Conservation (phyloP, 2,888 invertebrate genomes). For the Phasia obesa region DNA sequence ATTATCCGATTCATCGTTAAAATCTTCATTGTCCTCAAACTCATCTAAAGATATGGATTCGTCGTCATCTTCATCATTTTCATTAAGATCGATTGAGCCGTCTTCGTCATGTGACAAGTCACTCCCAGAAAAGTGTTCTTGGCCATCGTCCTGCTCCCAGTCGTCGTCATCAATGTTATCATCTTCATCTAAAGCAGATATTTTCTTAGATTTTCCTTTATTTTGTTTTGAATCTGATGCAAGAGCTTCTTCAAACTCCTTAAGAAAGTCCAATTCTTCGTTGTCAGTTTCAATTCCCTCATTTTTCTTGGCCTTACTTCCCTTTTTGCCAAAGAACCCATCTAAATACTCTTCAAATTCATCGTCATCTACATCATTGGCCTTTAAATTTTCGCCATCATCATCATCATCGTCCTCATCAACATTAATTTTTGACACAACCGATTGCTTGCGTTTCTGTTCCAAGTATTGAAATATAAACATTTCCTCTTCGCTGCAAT, state of each 20-base stretch:
- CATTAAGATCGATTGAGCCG: conserved; percentile 77
- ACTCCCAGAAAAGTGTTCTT: conserved; percentile 80
- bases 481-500: conserved; percentile 94
- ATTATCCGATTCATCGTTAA: conserved; percentile 71
- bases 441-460: conserved; percentile 82
- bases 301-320: conserved; percentile 83
- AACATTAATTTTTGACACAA: conserved; percentile 74
- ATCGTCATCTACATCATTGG: conserved; percentile 87
- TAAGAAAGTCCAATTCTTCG: conserved; percentile 87
- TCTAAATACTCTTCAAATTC: conserved; percentile 84
- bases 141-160: conserved; percentile 77
- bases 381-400: conserved; percentile 84
- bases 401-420: conserved; percentile 80
- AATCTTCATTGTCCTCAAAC: conserved; percentile 68
- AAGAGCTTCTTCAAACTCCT: conserved; percentile 85
- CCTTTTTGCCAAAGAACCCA: conserved; percentile 83
- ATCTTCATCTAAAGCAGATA: conserved; percentile 76
- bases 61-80: conserved; percentile 75
- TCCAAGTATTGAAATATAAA: conserved; percentile 85
- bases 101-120: conserved; percentile 82
- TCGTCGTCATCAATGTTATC: conserved; percentile 78
- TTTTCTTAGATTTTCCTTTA: conserved; percentile 76
- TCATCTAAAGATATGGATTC: conserved; percentile 73
- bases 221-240: conserved; percentile 73
- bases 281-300: conserved; percentile 85